Evolutionary conservation across 2,888 invertebrate species (phyloP), one percentile per base, ranked within the genome.

Genomic region (Eledone cirrhosa): DNA sequence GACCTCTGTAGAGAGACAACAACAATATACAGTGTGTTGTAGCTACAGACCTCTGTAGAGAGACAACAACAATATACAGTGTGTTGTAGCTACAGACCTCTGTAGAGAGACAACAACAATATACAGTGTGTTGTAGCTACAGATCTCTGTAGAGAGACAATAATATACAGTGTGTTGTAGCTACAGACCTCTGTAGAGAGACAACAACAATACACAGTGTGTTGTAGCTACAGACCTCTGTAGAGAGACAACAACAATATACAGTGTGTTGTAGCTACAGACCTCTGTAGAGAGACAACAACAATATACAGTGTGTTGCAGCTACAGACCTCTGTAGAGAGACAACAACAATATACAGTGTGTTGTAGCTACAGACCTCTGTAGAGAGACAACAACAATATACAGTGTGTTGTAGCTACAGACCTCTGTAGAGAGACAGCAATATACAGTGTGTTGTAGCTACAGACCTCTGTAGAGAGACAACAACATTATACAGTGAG

Each of bases 341-440:
- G 41, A 41, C 41, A 41, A 3, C 41, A 41, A n/a, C n/a, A n/a
- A n/a, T n/a, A n/a, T n/a, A n/a, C n/a, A n/a, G n/a, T n/a, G n/a
- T n/a, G n/a, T n/a, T n/a, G n/a, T n/a, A n/a, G n/a, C n/a, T 86
- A 86, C 41, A 87, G 81, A 19, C 86, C 86, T 78, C 87, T 87
- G 83, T 16, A 82, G 83, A n/a, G 48, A 31, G 41, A 41, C 41
- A 41, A 3, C 41, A 41, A n/a, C n/a, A n/a, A n/a, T n/a, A n/a
- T n/a, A n/a, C n/a, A n/a, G n/a, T n/a, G n/a, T n/a, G n/a, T n/a
- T n/a, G n/a, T n/a, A n/a, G n/a, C n/a, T 86, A 86, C 41, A 87
- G 81, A 19, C 86, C 86, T 78, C 87, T 87, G 83, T 16, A 82
- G 83, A n/a, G 48, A 31, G 41, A 41, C 41, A 41, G 3, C 41